phyloP scores from a whole-genome alignment of 2,888 invertebrate species.

The Perizoma flavofasciatum region DNA sequence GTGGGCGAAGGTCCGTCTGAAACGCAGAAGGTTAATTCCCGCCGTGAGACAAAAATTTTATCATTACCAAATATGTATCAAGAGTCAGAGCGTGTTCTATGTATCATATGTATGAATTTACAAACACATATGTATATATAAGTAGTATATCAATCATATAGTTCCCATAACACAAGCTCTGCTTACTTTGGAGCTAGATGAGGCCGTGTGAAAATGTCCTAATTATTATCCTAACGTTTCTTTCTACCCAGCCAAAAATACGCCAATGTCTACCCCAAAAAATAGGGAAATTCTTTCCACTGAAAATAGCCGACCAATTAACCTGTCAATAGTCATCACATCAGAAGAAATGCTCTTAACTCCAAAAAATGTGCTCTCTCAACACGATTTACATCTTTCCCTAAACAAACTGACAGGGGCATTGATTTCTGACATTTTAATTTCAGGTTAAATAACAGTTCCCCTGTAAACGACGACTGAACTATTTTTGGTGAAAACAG shows the following conservation, averaged over 20 bases:
- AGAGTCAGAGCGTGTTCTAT: no score
- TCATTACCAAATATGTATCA: no score
- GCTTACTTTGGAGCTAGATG: no score
- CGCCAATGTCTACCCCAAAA: neutral
- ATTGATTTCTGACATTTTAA: conserved; percentile 79
- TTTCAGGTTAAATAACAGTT: conserved; percentile 77
- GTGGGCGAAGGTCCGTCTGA: no score
- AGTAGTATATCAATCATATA: no score
- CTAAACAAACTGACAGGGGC: conserved; percentile 64
- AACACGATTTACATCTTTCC: conserved; percentile 61
- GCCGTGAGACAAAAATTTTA: no score
- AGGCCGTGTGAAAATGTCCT: no score
- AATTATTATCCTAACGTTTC: no score
- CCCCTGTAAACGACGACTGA: conserved; percentile 44
- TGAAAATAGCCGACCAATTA: conserved; percentile 62
- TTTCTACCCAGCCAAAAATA: neutral
- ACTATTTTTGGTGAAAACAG: conserved; percentile 64
- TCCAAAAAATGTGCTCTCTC: conserved; percentile 56
- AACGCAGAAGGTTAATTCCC: no score
- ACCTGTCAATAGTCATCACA: conserved; percentile 53
- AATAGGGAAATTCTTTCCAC: conserved; percentile 21
- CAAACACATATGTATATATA: no score
- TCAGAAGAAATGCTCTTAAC: conserved; percentile 39
- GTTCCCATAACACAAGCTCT: no score
- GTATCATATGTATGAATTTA: no score